These are phyloP conservation scores for Dendrocopos noguchii DNA, from an alignment of 2,113 vertebrate genomes.

Conservation along the genomic window DNA sequence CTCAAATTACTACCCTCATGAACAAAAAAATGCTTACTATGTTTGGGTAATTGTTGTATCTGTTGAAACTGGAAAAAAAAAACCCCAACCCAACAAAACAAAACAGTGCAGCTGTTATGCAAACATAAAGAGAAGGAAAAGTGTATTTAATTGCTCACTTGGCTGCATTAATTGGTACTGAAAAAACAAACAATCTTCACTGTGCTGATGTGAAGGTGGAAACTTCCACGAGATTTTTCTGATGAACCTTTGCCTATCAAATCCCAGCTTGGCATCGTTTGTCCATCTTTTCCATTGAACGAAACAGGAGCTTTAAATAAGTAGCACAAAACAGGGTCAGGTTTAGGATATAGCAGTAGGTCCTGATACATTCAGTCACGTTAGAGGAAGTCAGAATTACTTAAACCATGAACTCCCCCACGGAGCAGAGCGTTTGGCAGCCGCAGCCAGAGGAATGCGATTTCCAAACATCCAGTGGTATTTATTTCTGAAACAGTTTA, in stretches of 20 bases:
- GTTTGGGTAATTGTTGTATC: background rate
- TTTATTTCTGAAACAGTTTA: slow-evolving; percentile 36
- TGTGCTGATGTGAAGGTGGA: background rate
- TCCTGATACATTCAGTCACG: background rate
- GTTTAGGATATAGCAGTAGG: background rate
- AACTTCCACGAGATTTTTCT: background rate
- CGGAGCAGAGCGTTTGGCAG: background rate
- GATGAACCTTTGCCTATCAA: background rate
- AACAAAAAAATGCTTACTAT: slow-evolving; percentile 10
- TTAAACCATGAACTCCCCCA: background rate
- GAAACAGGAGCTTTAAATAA: background rate
- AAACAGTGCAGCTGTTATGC: background rate
- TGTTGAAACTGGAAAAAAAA: background rate
- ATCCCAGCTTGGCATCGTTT: background rate
- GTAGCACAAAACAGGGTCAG: background rate
- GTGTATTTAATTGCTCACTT: background rate
- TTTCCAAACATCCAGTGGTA: slow-evolving; percentile 7
- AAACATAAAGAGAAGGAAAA: background rate
- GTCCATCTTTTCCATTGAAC: background rate
- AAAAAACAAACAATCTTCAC: background rate
- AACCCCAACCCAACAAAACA: too few species aligned
- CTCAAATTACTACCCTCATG: background rate
- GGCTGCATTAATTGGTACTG: background rate
- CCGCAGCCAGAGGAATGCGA: slow-evolving; percentile 14
- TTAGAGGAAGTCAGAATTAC: background rate